A percentile compares a stretch with the other conserved stretches of the same genome.
Conservation (phyloP, 2,888 invertebrate species). For the Ferrisia virgata region DNA sequence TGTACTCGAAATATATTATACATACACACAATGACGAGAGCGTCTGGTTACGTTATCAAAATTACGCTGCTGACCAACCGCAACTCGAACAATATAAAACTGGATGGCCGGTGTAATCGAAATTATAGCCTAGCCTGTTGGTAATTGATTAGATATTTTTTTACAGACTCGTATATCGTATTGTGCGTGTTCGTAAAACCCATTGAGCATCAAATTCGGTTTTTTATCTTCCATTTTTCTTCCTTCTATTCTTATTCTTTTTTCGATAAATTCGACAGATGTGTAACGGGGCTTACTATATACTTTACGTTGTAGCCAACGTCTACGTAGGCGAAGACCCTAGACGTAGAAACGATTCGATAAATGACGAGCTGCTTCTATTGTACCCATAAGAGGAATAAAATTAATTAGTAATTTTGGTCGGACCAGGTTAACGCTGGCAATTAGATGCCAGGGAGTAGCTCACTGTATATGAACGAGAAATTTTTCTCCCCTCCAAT, state of each 20-base stretch:
- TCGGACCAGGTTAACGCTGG: no score
- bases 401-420: no score
- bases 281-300: conserved; percentile 20
- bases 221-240: neutral
- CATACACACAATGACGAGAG: neutral
- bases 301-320: no score
- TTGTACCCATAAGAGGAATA: no score
- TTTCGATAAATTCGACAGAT: conserved; percentile 27
- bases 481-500: no score
- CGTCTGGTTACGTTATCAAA: neutral
- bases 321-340: no score
- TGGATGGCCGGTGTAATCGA: conserved; percentile 38
- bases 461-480: neutral
- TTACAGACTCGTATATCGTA: neutral
- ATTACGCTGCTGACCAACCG: conserved; percentile 44
- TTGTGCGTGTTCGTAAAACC: conserved; percentile 16
- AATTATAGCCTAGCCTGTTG: conserved; percentile 31
- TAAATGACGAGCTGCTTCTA: no score
- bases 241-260: neutral
- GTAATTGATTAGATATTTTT: neutral
- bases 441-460: no score
- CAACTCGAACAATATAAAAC: conserved; percentile 40
- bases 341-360: no score
- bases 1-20: neutral
- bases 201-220: neutral